Evolutionary conservation across 2,888 invertebrate genomes (phyloP), one percentile per base, ranked within the genome.

Genomic region (Trichopoda pennipes): DNA sequence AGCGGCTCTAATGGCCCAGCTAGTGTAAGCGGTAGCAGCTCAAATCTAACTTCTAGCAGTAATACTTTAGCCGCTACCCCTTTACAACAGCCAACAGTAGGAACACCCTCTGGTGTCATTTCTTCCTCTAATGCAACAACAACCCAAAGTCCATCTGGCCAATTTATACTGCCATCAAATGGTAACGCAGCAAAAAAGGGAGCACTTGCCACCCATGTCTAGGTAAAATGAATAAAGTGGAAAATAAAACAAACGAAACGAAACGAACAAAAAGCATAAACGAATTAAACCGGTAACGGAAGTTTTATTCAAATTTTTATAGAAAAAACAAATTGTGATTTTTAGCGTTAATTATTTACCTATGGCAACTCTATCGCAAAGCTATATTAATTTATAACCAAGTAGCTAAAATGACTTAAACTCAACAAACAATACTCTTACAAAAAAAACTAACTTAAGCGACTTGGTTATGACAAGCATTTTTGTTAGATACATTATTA

Each of bases 121-220:
- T 73, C 70, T 53, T 94, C 94, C 7, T 94, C 93, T 32, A 94
- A 12, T 49, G 28, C 94, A 3, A 95, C 94, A 61, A 10, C 95
- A 94, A 12, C 95, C 94, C 88, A 89, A 77, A 91, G 91, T 86
- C 91, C 91, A 63, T 91, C 91, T 83, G 91, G 91, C 21, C 91
- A 91, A 86, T 91, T 91, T 73, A 91, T 91, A 76, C 84, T 91
- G 86, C 91, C 91, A 83, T 90, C 90, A 66, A 91, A 91, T 85
- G 91, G 91, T 84, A 91, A 91, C 85, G 82, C 58, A 16, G 83
- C 89, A 28, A 91, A 91, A 80, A 91, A 91, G 83, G 91, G 91
- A 64, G 89, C 94, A 3, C 88, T 94, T 87, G 94, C 94, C 53
- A 94, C 94, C 47, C 94, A 94, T 85, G 94, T 94, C 87, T 94